Conservation (phyloP, 2,113 vertebrate species). For the Aspiorhynchus laticeps region DNA sequence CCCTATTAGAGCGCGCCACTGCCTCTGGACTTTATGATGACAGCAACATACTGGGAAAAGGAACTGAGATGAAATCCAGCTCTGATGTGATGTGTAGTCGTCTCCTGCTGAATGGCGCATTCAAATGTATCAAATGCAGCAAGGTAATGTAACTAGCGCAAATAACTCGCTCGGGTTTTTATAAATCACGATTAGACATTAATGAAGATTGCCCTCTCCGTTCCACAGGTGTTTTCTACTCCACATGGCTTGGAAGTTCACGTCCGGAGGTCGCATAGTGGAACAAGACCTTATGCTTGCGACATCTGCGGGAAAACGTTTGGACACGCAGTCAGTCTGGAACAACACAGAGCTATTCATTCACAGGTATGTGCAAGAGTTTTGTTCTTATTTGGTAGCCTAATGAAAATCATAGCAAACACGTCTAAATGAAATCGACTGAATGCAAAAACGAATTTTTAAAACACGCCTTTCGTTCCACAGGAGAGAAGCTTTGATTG, state of each 20-base stretch:
- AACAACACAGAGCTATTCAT: slow-evolving; percentile 97
- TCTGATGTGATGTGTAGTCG: slow-evolving; percentile 84
- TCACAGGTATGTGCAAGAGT: slow-evolving; percentile 82
- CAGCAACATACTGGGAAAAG: slow-evolving; percentile 73
- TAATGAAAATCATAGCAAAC: background rate
- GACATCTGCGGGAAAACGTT: slow-evolving; percentile 98
- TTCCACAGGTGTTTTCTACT: slow-evolving; percentile 92
- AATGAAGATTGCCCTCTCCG: background rate
- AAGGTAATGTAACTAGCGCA: slow-evolving; percentile 80
- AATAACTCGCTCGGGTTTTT: too few species aligned
- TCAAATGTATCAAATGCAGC: slow-evolving; percentile 95
- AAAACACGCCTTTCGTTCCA: background rate
- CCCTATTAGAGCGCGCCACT: slow-evolving; percentile 70
- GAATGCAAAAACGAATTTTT: background rate
- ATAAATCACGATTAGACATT: background rate
- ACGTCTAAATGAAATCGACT: background rate
- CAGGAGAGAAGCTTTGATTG: slow-evolving; percentile 99
- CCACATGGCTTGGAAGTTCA: slow-evolving; percentile 97
- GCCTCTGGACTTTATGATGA: slow-evolving; percentile 71
- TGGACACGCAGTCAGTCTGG: slow-evolving; percentile 95
- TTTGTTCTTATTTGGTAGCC: background rate
- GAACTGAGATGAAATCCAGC: slow-evolving; percentile 77
- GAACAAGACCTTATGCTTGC: slow-evolving; percentile 93
- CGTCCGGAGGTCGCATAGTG: slow-evolving; percentile 95
- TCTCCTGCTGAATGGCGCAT: slow-evolving; percentile 84